Evolutionary conservation across 2,888 invertebrate genomes (phyloP), one percentile per base, ranked within the genome.

Genomic region (Stenichneumon culpator): DNA sequence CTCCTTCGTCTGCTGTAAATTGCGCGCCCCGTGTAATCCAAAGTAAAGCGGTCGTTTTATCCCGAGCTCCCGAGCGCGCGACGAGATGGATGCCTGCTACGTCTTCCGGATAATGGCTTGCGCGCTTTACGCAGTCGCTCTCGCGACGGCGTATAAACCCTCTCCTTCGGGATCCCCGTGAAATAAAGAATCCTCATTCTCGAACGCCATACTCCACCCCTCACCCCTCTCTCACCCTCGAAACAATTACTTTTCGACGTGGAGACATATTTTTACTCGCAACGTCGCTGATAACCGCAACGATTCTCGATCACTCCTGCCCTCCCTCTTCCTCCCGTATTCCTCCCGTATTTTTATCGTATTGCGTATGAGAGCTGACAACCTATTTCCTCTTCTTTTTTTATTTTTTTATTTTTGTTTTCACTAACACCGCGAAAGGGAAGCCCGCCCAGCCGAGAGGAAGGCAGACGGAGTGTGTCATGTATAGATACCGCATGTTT

Each of bases 21-120:
- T 93, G 92, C 93, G 92, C 93, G 86, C 91, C 90, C 88, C 90
- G 92, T 91, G 92, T 93, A 93, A 93, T 93, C 93, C 93, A 92
- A 94, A 93, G 93, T 93, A 93, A 93, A 93, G 93, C 93, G 93
- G 91, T 92, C 93, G 93, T 93, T 93, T 93, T 93, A 94, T 94
- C 93, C 86, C 68, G 52, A 67, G 80, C 75, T 54, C 75, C 75
- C 80, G 91, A 90, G 92, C 91, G 91, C 92, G 90, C 88, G 89
- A 79, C 86, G 93, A 93, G 93, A 93, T 92, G 93, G 92, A 94
- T 94, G 93, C 90, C 89, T 89, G 92, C 91, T 93, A 92, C 91
- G 90, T 93, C 93, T 93, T 92, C 89, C 89, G 89, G 89, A 92
- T 93, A 93, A 93, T 91, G 89, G 92, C 89, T 90, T 89, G 90